Percentiles rank a stretch among this genome's conserved stretches.
phyloP scores from a whole-genome alignment of 2,113 vertebrate genomes.

The Vulpes lagopus region DNA sequence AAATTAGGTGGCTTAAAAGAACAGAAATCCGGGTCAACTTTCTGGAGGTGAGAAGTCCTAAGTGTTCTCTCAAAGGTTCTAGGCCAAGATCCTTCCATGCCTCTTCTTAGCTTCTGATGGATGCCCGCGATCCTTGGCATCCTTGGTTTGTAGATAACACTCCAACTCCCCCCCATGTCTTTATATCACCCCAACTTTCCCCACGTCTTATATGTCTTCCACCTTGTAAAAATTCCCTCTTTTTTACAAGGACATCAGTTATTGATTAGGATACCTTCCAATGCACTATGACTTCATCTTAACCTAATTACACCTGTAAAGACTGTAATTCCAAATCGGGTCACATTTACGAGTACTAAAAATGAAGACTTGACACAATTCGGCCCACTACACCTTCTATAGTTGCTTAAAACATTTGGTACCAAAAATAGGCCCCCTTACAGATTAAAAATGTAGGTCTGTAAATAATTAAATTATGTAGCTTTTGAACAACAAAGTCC shows the following conservation, averaged over 20 bases:
- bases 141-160: not conserved
- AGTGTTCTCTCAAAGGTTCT: not conserved
- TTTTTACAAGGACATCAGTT: not conserved
- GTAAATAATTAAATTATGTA: not conserved
- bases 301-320: not conserved
- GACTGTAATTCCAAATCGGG: not conserved
- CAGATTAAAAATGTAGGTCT: slow-evolving; percentile 31
- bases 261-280: not conserved
- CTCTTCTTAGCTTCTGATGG: not conserved
- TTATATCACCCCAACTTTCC: not conserved
- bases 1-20: not conserved
- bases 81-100: not conserved
- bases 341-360: not conserved
- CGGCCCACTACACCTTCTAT: not conserved
- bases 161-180: not conserved
- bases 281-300: not conserved
- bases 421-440: not conserved
- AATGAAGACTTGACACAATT: not conserved
- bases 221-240: not conserved
- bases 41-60: not conserved
- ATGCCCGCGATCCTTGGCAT: not conserved
- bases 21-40: not conserved
- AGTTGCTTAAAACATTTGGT: slow-evolving; percentile 13
- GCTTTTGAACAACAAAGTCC: not conserved
- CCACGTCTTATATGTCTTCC: not conserved